phyloP scores from a whole-genome alignment of 2,113 vertebrate genomes.

The Heterochromis multidens region DNA sequence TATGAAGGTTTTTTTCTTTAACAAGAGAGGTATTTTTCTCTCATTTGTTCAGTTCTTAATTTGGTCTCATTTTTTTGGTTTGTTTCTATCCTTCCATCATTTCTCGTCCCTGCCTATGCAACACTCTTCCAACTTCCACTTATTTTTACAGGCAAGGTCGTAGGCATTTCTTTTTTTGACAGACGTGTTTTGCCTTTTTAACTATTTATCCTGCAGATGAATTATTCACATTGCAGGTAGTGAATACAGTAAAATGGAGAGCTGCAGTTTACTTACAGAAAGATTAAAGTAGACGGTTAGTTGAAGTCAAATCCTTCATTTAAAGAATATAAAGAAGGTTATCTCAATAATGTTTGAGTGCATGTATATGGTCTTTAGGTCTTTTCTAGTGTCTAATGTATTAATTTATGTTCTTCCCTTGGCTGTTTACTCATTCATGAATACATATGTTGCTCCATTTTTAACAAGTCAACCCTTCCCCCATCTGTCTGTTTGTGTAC shows the following conservation, averaged over 20 bases:
- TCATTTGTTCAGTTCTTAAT: neutral
- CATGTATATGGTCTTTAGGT: neutral
- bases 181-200: neutral
- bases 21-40: neutral
- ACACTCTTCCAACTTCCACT: neutral
- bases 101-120: neutral
- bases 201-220: slow-evolving; percentile 27
- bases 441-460: slow-evolving; percentile 43
- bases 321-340: neutral
- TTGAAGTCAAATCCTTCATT: neutral
- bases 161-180: slow-evolving; percentile 37
- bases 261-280: neutral
- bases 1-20: neutral
- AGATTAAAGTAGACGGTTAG: neutral
- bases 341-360: neutral
- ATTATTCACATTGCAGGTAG: slow-evolving; percentile 42
- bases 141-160: slow-evolving; percentile 33
- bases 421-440: slow-evolving; percentile 46
- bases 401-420: slow-evolving; percentile 31
- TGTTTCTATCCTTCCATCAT: neutral
- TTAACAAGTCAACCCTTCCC: neutral
- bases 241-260: slow-evolving; percentile 9
- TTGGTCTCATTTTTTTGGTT: neutral
- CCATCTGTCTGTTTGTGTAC: neutral
- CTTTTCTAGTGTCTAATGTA: neutral